These are phyloP conservation scores for Thereva nobilitata DNA, from an alignment of 2,888 invertebrate species.

Conservation along the genomic window DNA sequence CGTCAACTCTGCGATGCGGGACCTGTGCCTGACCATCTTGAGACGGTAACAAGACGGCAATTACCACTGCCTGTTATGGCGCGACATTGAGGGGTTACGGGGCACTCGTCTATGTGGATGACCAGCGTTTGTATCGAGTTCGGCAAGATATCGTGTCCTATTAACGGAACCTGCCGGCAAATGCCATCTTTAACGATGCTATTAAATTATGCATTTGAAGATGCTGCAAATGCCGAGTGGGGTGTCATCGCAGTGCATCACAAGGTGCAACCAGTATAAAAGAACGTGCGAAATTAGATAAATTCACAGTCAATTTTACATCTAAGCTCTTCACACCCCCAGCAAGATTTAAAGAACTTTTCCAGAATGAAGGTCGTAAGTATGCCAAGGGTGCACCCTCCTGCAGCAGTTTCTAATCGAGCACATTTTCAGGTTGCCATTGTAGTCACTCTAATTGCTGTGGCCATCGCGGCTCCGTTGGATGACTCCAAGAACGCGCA, in stretches of 20 bases:
- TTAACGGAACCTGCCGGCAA: slow-evolving; percentile 25
- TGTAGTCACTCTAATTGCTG: slow-evolving; percentile 50
- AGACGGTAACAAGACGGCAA: too few species aligned
- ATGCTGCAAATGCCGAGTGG: slow-evolving; percentile 30
- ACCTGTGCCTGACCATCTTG: too few species aligned
- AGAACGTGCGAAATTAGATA: slow-evolving; percentile 34
- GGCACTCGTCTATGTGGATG: slow-evolving; percentile 1
- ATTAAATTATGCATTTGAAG: slow-evolving; percentile 32
- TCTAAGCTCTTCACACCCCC: slow-evolving; percentile 25
- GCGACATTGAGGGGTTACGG: slow-evolving; percentile 4
- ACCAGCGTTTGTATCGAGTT: slow-evolving; percentile 14
- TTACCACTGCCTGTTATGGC: too few species aligned
- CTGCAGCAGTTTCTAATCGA: not conserved
- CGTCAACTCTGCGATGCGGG: too few species aligned
- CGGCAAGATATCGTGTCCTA: slow-evolving; percentile 11
- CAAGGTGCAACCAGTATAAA: slow-evolving; percentile 31
- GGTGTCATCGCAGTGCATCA: slow-evolving; percentile 28
- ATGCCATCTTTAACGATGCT: slow-evolving; percentile 29
- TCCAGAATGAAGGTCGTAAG: slow-evolving; percentile 26
- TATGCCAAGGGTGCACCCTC: not conserved
- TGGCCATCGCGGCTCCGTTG: slow-evolving; percentile 50
- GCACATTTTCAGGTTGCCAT: slow-evolving; percentile 38
- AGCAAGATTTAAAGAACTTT: not conserved
- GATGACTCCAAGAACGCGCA: slow-evolving; percentile 47
- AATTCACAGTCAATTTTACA: slow-evolving; percentile 20